Evolutionary conservation across 2,888 invertebrate genomes (phyloP).

Genomic region (Abrostola triplasia): DNA sequence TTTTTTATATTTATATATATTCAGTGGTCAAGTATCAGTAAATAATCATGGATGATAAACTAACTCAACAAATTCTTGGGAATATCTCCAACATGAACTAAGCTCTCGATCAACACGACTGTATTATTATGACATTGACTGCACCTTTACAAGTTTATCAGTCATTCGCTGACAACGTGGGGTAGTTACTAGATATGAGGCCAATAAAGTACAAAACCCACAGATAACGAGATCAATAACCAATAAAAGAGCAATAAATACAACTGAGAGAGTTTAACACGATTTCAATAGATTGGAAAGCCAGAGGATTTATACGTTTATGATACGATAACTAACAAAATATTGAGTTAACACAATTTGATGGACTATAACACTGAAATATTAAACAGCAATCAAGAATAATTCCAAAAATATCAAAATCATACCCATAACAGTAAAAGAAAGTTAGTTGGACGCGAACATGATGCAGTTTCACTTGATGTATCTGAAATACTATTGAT

Average conservation of each 20-base stretch:
- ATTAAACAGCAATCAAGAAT: conserved; percentile 17
- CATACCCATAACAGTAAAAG: conserved; percentile 27
- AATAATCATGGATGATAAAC: not conserved
- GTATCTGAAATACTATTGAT: conserved; percentile 24
- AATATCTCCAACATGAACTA: not conserved
- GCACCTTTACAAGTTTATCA: conserved; percentile 1
- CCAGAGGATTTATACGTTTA: not conserved
- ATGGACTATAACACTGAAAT: conserved; percentile 22
- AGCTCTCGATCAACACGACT: not conserved
- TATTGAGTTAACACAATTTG: conserved; percentile 4
- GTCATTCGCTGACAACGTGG: not conserved
- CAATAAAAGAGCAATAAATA: conserved; percentile 1
- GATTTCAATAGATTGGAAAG: conserved; percentile 15
- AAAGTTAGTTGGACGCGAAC: conserved; percentile 38
- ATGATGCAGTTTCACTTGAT: conserved; percentile 34
- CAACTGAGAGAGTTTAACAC: conserved; percentile 13
- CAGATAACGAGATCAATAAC: conserved; percentile 1
- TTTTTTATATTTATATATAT: not conserved
- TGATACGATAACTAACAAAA: conserved; percentile 2
- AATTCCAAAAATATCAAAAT: conserved; percentile 13
- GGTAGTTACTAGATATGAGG: not conserved
- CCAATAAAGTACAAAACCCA: not conserved
- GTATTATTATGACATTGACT: not conserved
- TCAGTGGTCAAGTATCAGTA: not conserved
- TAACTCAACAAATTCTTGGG: not conserved